phyloP scores from a whole-genome alignment of 2,888 invertebrate genomes.

The Netelia fuscicornis region DNA sequence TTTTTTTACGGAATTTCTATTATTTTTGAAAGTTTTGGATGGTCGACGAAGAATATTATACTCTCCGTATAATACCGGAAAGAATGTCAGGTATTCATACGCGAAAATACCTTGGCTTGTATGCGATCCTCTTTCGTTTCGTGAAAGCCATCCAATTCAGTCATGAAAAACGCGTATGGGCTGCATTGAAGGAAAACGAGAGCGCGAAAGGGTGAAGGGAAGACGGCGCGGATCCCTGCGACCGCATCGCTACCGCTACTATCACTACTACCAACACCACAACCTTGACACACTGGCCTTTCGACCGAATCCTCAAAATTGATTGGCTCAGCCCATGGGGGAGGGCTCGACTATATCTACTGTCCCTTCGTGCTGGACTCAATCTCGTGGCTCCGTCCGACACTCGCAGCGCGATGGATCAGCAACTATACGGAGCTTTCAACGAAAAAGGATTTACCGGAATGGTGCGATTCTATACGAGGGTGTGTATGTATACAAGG shows the following conservation, averaged over 20 bases:
- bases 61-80: neutral
- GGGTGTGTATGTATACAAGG: neutral
- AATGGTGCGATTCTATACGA: neutral
- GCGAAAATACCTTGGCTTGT: neutral
- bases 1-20: too few species aligned
- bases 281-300: constrained; percentile 68
- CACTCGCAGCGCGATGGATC: neutral
- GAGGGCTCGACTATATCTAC: constrained; percentile 6
- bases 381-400: neutral
- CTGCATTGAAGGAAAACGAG: neutral
- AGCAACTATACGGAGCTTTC: neutral
- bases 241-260: neutral
- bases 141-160: constrained; percentile 27
- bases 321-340: constrained; percentile 54
- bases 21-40: neutral
- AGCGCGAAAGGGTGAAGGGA: neutral
- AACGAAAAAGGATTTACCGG: constrained; percentile 37
- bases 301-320: constrained; percentile 64
- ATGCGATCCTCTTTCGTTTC: constrained; percentile 12
- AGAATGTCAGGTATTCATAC: neutral
- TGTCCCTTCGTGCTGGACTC: constrained; percentile 40
- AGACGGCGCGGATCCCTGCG: constrained; percentile 11
- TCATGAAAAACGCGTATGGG: constrained; percentile 3
- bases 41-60: neutral
- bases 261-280: neutral